Base-by-base conservation (phyloP, 2,113 vertebrate genomes). In the Corynorhinus townsendii region DNA sequence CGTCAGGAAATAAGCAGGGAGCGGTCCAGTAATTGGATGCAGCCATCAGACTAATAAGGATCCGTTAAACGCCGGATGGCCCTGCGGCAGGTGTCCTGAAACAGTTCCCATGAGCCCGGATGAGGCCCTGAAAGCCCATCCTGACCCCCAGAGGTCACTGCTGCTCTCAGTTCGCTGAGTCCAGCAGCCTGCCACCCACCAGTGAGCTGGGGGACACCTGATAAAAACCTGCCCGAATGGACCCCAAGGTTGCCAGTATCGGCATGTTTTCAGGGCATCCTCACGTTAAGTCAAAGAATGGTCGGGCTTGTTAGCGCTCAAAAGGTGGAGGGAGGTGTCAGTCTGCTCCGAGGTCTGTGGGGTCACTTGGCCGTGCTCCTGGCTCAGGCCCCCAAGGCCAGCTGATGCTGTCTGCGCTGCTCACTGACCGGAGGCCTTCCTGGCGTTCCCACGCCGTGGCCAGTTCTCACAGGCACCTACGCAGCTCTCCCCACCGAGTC, bases 341-440 rank as follows among this genome's bases (percentile, higher is more conserved):
- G 22, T 6, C 4, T 11, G 45, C 17, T 64, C 38, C 24, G 88
- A 2, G 0, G 8, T 66, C 30, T 49, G 14, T 49, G 35, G 52
- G 2, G 9, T 43, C 72, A 1, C n/a, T 15, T 35, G 43, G 14
- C 11, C 6, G 0, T 14, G 14, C 35, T 33, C 72, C 45, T 24
- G 4, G 28, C 12, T 11, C 30, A 43, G 82, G 54, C 8, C 38
- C 75, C 49, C 52, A 2, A 2, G 26, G 17, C 12, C 5, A 79
- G 19, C 15, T 22, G 20, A 30, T 12, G 24, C 11, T 3, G 2
- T 76, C 8, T 1, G 9, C 7, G 15, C 15, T 4, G 24, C 15
- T 86, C 0, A 5, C 43, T 40, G 40, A 2, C 3, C 3, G 15
- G 35, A 59, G 38, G 26, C 19, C n/a, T 59, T 79, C 0, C 0